Base-by-base conservation (phyloP, 2,113 vertebrate species). In the Dipodomys ordii region DNA sequence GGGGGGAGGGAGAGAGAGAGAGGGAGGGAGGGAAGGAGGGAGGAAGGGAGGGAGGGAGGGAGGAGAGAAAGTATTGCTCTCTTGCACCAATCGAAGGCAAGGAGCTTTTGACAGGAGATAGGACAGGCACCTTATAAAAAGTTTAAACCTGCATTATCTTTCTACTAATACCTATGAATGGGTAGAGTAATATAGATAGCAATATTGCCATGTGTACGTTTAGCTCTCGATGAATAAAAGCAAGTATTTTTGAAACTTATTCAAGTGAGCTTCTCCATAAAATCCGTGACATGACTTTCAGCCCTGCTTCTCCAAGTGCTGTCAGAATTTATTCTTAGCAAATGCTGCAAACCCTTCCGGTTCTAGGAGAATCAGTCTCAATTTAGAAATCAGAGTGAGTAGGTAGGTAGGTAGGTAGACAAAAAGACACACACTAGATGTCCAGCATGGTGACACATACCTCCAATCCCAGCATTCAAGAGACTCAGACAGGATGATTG, bases 1-100 rank as follows among this genome's bases (percentile, higher is more conserved):
- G 0, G 97, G 97, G 0, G 97, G 98, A 0, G 97, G 97, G 0
- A 94, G 97, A 2, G 97, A 97, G 0, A 98, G 97, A 35, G 25
- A 11, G n/a, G 11, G 35, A 39, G 35, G n/a, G n/a, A n/a, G n/a
- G n/a, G n/a, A n/a, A n/a, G 35, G 35, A 39, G 35, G 35, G 35
- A 39, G 35, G 35, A 4, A 39, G 35, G 35, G 35, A 39, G 35
- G 35, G 35, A 39, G 35, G 35, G 35, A 39, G 35, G 3, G 35
- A 39, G 27, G 18, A 16, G 30, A 20, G 18, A 18, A 13, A 4
- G 22, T 7, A 15, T 13, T 71, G 15, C 60, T 67, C 57, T 28
- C 53, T 57, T 25, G 28, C 3, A 32, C 9, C 35, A 30, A 77
- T 12, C 5, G 7, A 44, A 3, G 44, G 6, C 22, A 27, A 3